Percentiles rank a stretch among this genome's conserved stretches.
These are phyloP conservation scores for Maniola hyperantus DNA, from an alignment of 2,888 invertebrate genomes.

Conservation along the genomic window DNA sequence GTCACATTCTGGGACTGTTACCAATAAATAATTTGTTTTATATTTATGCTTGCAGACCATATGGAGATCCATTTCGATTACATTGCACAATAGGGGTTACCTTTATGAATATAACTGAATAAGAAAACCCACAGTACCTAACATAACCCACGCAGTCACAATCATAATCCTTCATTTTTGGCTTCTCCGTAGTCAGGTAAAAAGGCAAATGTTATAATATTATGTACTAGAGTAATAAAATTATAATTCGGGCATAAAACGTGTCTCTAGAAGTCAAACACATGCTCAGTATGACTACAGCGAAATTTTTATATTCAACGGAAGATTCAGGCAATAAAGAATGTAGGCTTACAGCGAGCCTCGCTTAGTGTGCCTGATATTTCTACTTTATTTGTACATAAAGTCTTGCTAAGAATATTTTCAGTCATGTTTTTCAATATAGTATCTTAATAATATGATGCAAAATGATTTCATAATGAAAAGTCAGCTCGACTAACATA, in stretches of 20 bases:
- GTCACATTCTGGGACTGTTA: slow-evolving; percentile 62
- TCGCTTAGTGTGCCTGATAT: slow-evolving; percentile 66
- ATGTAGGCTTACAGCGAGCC: slow-evolving; percentile 54
- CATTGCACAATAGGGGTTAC: not conserved
- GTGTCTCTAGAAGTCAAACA: slow-evolving; percentile 19
- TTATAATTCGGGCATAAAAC: slow-evolving; percentile 22
- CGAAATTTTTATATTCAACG: slow-evolving; percentile 28
- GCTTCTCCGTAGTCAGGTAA: not conserved
- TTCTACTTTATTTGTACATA: slow-evolving; percentile 66
- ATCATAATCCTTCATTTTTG: not conserved
- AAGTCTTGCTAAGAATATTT: slow-evolving; percentile 48
- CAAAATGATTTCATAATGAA: not conserved
- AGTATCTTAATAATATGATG: not conserved
- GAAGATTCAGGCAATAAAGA: slow-evolving; percentile 63
- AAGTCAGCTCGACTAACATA: not conserved
- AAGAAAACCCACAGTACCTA: not conserved
- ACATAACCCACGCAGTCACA: not conserved
- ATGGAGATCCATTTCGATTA: slow-evolving; percentile 15
- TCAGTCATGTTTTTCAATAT: not conserved
- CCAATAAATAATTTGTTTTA: slow-evolving; percentile 48
- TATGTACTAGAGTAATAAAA: slow-evolving; percentile 13
- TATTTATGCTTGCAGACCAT: slow-evolving; percentile 20
- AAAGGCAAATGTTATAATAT: not conserved
- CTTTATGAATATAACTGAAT: not conserved
- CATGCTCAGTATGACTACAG: slow-evolving; percentile 13